phyloP scores from a whole-genome alignment of 2,797 vertebrate genomes.

The Diplodus puntazzo region DNA sequence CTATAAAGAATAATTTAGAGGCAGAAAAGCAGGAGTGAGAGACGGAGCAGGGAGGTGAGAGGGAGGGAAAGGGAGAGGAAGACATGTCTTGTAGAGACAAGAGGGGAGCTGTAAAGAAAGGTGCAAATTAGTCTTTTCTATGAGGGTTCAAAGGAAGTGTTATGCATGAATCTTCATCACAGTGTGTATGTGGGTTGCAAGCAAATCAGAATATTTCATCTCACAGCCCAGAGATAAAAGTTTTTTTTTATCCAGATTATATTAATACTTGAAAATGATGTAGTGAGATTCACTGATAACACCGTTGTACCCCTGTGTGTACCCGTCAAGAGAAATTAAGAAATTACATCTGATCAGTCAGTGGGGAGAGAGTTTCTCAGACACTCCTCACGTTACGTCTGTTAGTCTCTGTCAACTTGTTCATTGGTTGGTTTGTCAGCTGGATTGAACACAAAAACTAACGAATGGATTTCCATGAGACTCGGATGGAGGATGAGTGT shows the following conservation, averaged over 20 bases:
- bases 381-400: neutral
- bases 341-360: neutral
- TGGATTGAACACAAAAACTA: too few relatives aligned
- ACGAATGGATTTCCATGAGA: too few relatives aligned
- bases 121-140: constrained; percentile 79
- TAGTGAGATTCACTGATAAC: neutral
- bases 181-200: constrained; percentile 39
- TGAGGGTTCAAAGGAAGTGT: constrained; percentile 69
- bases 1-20: constrained; percentile 59
- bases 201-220: constrained; percentile 61
- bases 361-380: neutral
- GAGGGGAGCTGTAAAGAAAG: constrained; percentile 68
- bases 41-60: constrained; percentile 36
- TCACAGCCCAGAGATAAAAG: constrained; percentile 45
- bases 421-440: too few relatives aligned
- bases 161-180: constrained; percentile 63
- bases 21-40: constrained; percentile 50
- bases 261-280: constrained; percentile 41
- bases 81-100: constrained; percentile 64
- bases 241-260: constrained; percentile 38
- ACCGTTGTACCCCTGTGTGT: neutral
- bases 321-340: neutral
- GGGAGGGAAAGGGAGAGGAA: constrained; percentile 32
- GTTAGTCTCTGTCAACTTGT: neutral
- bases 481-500: too few relatives aligned